Evolutionary conservation across 2,797 vertebrate species (phyloP).

Genomic region (Poecilia wingei): DNA sequence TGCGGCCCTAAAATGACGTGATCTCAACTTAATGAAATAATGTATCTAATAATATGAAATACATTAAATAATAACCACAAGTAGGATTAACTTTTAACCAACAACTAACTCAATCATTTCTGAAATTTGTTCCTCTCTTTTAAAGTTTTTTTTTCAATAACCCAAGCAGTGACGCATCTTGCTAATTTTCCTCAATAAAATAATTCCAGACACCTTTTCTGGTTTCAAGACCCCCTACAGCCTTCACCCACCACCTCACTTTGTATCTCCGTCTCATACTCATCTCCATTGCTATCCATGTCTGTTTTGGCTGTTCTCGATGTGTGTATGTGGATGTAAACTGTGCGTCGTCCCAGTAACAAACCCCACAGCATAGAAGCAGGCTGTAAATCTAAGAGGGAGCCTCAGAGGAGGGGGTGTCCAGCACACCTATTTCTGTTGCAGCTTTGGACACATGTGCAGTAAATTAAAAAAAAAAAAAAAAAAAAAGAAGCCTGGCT

Average conservation of each 20-base stretch:
- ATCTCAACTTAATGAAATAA: background rate
- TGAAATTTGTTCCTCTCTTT: background rate
- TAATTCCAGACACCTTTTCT: slow-evolving; percentile 10
- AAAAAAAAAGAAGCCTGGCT: slow-evolving; percentile 39
- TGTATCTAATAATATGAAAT: background rate
- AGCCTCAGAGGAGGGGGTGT: slow-evolving; percentile 40
- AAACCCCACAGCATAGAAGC: slow-evolving; percentile 61
- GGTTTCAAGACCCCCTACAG: slow-evolving; percentile 29
- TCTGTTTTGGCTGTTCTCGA: slow-evolving; percentile 46
- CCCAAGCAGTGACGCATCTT: background rate
- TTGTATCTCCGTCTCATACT: slow-evolving; percentile 38
- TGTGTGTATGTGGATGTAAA: slow-evolving; percentile 57
- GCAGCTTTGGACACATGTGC: slow-evolving; percentile 63
- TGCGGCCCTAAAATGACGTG: background rate
- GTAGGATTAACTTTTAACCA: background rate
- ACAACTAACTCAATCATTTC: background rate
- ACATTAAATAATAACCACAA: background rate
- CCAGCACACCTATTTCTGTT: slow-evolving; percentile 73
- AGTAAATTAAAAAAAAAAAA: slow-evolving; percentile 50
- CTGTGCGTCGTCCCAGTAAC: slow-evolving; percentile 59
- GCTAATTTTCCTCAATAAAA: background rate
- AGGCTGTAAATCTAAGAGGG: slow-evolving; percentile 58
- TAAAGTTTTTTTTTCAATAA: background rate
- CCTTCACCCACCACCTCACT: slow-evolving; percentile 31
- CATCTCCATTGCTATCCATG: slow-evolving; percentile 31